Evolutionary conservation across 2,797 vertebrate genomes (phyloP), one percentile per base, ranked within the genome.

Genomic region (Cossypha caffra): DNA sequence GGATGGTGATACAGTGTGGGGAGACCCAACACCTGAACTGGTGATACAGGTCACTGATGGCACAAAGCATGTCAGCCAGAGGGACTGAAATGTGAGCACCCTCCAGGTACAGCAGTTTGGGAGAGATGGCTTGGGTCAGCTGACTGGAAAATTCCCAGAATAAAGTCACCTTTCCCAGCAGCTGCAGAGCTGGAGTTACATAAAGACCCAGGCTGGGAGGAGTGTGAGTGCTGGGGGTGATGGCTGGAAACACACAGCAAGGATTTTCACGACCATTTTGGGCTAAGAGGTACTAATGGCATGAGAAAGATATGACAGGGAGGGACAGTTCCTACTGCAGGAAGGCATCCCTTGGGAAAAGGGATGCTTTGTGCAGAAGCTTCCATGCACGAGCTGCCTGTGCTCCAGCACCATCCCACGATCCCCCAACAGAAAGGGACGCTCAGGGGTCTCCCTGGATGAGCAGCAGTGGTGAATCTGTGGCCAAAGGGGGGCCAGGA

Each of bases 111-210:
- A 64, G 90, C 92, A 86, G 67, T 71, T 48, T 28, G 80, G 67
- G 80, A 88, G 73, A 59, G 73, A 91, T 62, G 84, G 37, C 79
- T 82, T 26, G 47, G 52, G 63, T 86, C 90, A 93, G 91, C 74
- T 91, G 94, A 94, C 59, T 96, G 96, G 95, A 96, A 95, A 96
- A 95, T 94, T 85, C 92, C 95, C 82, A 90, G 81, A 84, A 95
- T 96, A 95, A 90, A 95, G 93, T 95, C 95, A 96, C 95, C 96
- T 96, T 87, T 95, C 84, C 90, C 73, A 8, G 16, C 90, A 93
- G 91, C 94, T 87, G 85, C 93, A 77, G 82, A 69, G 78, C 74
- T 85, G 37, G 31, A 67, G 35, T 93, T 90, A 94, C 8, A 15
- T 93, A 94, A 95, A 95, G 26, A 87, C 13, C 51, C 1, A 7